Conservation (phyloP, 2,888 invertebrate genomes). For the Dasypolia templi region DNA sequence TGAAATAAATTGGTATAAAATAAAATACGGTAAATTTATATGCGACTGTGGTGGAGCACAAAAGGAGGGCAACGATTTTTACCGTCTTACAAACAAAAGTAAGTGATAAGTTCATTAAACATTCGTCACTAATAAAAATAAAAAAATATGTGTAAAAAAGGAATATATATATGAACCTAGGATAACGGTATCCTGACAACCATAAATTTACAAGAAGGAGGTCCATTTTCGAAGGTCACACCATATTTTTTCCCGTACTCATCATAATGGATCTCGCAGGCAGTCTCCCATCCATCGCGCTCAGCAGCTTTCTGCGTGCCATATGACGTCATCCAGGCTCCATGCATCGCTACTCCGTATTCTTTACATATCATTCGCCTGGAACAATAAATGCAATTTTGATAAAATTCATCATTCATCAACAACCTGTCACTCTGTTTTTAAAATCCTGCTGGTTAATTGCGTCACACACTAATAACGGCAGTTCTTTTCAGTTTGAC, state of each 20-base stretch:
- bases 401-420: neutral
- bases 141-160: too few species aligned
- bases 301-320: conserved; percentile 68
- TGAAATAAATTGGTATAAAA: too few species aligned
- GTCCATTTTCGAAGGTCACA: conserved; percentile 63
- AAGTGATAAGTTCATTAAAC: neutral
- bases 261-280: conserved; percentile 54
- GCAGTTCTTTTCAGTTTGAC: too few species aligned
- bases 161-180: neutral
- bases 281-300: conserved; percentile 64
- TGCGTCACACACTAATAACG: too few species aligned
- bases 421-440: neutral
- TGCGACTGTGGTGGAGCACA: neutral
- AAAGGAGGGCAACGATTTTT: neutral
- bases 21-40: neutral
- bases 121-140: neutral
- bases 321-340: conserved; percentile 66
- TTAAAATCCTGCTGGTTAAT: neutral
- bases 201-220: conserved; percentile 64
- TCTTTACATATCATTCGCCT: conserved; percentile 71
- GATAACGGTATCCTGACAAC: conserved; percentile 11
- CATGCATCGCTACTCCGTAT: conserved; percentile 62
- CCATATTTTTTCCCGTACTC: conserved; percentile 64
- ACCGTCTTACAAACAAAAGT: neutral
- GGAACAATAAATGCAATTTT: conserved; percentile 24